Evolutionary conservation across 2,888 invertebrate genomes (phyloP).

Genomic region (Oxytorus armatus): DNA sequence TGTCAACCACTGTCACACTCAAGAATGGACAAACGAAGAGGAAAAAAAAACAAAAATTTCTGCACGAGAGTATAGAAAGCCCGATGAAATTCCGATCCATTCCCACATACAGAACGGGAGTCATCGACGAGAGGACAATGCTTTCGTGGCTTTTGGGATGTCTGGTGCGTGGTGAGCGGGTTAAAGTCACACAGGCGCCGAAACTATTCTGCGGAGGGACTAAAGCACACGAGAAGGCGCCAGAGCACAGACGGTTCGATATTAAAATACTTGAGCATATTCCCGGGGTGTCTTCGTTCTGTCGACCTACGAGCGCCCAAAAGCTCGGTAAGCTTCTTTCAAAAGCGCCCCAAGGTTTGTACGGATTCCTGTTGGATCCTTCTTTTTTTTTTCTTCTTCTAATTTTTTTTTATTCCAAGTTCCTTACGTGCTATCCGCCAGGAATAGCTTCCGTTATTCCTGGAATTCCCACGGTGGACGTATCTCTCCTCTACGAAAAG

Average conservation of each 20-base stretch:
- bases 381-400: conserved; percentile 18
- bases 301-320: conserved; percentile 66
- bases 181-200: conserved; percentile 12
- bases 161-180: conserved; percentile 29
- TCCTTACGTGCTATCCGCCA: conserved; percentile 26
- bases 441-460: conserved; percentile 55
- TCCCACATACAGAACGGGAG: conserved; percentile 75
- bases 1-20: conserved; percentile 57
- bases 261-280: conserved; percentile 82
- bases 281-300: conserved; percentile 60
- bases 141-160: conserved; percentile 50
- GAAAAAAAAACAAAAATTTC: too few relatives aligned
- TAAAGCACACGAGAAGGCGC: conserved; percentile 32
- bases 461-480: conserved; percentile 53
- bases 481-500: too few relatives aligned
- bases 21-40: conserved; percentile 64
- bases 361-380: conserved; percentile 63
- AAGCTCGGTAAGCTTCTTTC: conserved; percentile 69
- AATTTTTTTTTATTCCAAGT: conserved; percentile 5
- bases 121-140: conserved; percentile 72
- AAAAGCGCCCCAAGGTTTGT: conserved; percentile 59
- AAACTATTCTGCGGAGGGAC: too few relatives aligned
- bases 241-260: conserved; percentile 72
- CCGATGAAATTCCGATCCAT: conserved; percentile 78
- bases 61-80: conserved; percentile 75